Base-by-base conservation (phyloP, 2,888 invertebrate genomes). In the Ophonus ardosiacus region DNA sequence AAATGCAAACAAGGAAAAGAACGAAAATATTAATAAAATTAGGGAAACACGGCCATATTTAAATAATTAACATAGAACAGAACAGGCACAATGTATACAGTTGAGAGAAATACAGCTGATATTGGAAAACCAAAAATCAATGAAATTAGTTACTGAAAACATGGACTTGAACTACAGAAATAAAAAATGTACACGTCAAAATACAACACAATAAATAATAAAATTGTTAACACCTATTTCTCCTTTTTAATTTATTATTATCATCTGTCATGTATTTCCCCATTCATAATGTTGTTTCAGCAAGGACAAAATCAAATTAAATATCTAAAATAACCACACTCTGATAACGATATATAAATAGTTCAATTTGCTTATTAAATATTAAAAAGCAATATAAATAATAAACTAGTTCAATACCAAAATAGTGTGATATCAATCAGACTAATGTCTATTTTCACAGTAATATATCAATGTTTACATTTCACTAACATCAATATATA, bases 401-500 rank as follows among this genome's bases (percentile, higher is more conserved):
- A 63, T 15, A 68, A n/a, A 38, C 38, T 68, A 68, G 15, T 59
- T 59, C 59, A 15, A 8, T 10, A 51, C 13, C 43, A 51, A 51
- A 31, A 51, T 51, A 51, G 6, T 18, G 24, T 63, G 68, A 68
- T 68, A 68, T 68, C 7, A 59, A 17, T 59, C 59, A 13, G 18
- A 59, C n/a, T 17, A 59, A 59, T 59, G 10, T 51, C 8, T 51
- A 59, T 59, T 59, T 59, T 17, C 18, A 59, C n/a, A 17, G 17
- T 17, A 10, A 18, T 63, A 7, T 63, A 63, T 63, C 13, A 40
- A 68, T 68, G 68, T 68, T 68, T 38, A 68, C 38, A 68, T 68
- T 38, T 31, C 15, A 38, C n/a, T 7, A 15, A 38, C 15, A 15
- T 68, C 13, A 63, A 21, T 17, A 0, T 18, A 63, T 63, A 38